Conservation (phyloP, 1,140 invertebrate genomes). For the Drosophila busckii region DNA sequence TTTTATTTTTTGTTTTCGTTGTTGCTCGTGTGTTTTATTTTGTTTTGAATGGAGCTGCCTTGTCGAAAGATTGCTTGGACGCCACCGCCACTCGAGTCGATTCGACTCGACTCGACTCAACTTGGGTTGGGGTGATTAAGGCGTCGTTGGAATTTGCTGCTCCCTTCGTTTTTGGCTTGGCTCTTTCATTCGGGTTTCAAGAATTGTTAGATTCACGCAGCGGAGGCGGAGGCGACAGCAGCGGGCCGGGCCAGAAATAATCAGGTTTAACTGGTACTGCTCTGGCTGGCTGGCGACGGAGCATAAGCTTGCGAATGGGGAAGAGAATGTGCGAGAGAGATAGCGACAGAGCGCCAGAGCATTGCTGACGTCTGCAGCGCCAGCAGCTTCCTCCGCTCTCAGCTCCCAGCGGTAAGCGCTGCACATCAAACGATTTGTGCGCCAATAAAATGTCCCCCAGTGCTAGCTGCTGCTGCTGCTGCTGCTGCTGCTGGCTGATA, state of each 20-base stretch:
- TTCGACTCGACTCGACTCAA: too few species aligned
- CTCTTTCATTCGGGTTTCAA: conserved; percentile 42
- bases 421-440: conserved; percentile 71
- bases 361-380: conserved; percentile 32
- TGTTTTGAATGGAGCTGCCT: not conserved
- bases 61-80: not conserved
- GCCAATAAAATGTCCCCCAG: conserved; percentile 72
- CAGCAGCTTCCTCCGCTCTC: conserved; percentile 35
- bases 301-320: conserved; percentile 2
- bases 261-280: conserved; percentile 68
- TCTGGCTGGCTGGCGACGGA: conserved; percentile 15
- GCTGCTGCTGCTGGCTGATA: conserved; percentile 54
- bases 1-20: too few species aligned
- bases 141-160: conserved; percentile 41
- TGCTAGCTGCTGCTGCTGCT: conserved; percentile 14
- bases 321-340: not conserved
- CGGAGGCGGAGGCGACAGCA: conserved; percentile 7
- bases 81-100: not conserved
- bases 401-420: conserved; percentile 31
- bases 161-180: conserved; percentile 48
- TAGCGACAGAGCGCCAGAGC: conserved; percentile 9
- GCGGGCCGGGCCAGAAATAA: conserved; percentile 41
- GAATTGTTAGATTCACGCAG: conserved; percentile 55
- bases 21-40: too few species aligned
- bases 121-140: conserved; percentile 52